phyloP scores from a whole-genome alignment of 2,797 vertebrate species.

The Silurus aristotelis region DNA sequence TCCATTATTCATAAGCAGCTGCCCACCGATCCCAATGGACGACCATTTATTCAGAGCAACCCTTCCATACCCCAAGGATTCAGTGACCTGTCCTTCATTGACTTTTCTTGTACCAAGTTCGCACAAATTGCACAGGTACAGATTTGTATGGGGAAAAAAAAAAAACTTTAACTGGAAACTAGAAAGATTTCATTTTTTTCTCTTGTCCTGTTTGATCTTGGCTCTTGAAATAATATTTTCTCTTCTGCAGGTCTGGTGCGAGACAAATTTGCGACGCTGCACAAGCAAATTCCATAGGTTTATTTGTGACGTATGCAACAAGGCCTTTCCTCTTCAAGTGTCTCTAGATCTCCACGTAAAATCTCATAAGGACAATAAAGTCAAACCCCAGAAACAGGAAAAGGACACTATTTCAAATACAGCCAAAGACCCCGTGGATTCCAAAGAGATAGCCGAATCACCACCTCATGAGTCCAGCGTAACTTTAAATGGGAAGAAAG shows the following conservation, averaged over 20 bases:
- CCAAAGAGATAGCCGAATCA: constrained; percentile 37
- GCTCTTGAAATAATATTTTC: not conserved
- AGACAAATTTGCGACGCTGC: constrained; percentile 92
- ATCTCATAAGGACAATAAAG: constrained; percentile 59
- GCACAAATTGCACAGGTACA: constrained; percentile 93
- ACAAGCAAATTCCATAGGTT: constrained; percentile 93
- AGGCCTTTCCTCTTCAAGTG: constrained; percentile 89
- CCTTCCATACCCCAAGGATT: constrained; percentile 94
- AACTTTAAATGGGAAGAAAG: constrained; percentile 40
- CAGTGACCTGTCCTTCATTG: constrained; percentile 95
- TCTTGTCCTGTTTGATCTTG: not conserved
- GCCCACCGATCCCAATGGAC: constrained; percentile 87
- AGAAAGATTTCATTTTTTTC: not conserved
- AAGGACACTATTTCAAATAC: constrained; percentile 36
- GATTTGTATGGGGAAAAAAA: not conserved
- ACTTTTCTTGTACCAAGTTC: constrained; percentile 97
- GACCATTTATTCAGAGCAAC: constrained; percentile 96
- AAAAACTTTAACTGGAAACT: not conserved
- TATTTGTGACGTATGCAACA: constrained; percentile 89
- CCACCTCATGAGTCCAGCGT: constrained; percentile 49
- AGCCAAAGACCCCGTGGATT: constrained; percentile 48
- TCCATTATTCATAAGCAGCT: constrained; percentile 90
- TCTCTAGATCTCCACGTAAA: constrained; percentile 85
- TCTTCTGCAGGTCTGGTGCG: constrained; percentile 90
- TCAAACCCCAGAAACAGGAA: constrained; percentile 45